phyloP scores from a whole-genome alignment of 2,113 vertebrate genomes.

The Aptenodytes patagonicus region DNA sequence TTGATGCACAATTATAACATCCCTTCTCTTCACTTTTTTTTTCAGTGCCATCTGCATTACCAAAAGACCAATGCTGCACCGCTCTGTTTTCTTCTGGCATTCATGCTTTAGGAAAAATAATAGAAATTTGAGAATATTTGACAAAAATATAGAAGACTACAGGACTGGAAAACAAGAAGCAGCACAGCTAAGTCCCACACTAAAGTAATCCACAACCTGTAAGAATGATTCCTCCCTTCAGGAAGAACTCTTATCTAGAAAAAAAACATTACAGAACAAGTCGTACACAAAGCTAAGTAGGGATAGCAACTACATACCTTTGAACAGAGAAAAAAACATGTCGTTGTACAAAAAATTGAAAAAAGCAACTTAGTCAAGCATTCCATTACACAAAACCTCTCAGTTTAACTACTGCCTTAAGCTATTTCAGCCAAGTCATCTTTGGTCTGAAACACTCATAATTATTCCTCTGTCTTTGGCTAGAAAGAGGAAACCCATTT shows the following conservation, averaged over 20 bases:
- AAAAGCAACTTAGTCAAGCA: background rate
- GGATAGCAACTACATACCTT: background rate
- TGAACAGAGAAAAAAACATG: background rate
- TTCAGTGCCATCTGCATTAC: background rate
- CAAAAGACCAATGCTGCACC: background rate
- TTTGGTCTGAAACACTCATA: background rate
- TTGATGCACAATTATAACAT: background rate
- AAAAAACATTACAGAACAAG: background rate
- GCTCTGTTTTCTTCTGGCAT: background rate
- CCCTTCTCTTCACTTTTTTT: background rate
- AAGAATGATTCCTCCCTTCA: background rate
- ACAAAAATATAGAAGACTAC: background rate
- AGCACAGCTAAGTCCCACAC: background rate
- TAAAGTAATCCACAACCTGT: background rate
- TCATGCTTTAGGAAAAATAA: background rate
- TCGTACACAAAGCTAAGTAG: background rate
- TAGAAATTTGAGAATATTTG: background rate
- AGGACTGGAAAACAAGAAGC: background rate
- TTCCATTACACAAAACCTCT: background rate
- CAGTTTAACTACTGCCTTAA: background rate
- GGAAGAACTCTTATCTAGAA: background rate
- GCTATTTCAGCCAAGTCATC: background rate
- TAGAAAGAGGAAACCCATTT: background rate
- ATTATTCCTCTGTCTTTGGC: background rate
- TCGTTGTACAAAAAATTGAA: rapidly evolving